phyloP scores from a whole-genome alignment of 1,140 invertebrate genomes.

The Conus betulinus region DNA sequence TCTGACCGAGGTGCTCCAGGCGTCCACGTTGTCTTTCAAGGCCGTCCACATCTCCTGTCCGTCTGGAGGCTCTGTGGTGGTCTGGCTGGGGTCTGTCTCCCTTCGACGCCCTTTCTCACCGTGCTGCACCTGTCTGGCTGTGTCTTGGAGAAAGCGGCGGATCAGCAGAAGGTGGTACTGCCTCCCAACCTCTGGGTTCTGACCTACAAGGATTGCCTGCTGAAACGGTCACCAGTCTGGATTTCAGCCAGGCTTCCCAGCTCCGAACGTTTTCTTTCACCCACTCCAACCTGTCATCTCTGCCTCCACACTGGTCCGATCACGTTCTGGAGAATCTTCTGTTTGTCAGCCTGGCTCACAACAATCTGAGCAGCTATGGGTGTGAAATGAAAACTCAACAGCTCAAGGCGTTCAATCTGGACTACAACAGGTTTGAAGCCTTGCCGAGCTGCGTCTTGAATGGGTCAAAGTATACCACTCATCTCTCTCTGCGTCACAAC shows the following conservation, averaged over 20 bases:
- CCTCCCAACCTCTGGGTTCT: constrained; percentile 46
- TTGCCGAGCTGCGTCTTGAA: constrained; percentile 36
- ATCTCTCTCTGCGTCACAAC: constrained; percentile 39
- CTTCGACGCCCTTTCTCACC: background rate
- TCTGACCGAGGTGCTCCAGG: background rate
- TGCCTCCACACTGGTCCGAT: constrained; percentile 19
- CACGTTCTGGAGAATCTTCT: background rate
- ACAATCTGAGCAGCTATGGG: constrained; percentile 29
- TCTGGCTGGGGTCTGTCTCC: background rate
- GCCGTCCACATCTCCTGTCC: background rate
- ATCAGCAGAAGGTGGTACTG: background rate
- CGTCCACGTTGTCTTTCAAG: constrained; percentile 11
- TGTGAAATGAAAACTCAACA: constrained; percentile 17
- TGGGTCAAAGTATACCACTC: background rate
- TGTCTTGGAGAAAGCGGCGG: background rate
- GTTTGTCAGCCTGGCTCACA: constrained; percentile 17
- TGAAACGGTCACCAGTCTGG: background rate
- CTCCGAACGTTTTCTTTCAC: constrained; percentile 19
- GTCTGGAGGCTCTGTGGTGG: background rate
- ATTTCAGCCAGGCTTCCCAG: constrained; percentile 33
- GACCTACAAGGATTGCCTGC: background rate
- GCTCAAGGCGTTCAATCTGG: constrained; percentile 36
- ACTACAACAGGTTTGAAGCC: constrained; percentile 24
- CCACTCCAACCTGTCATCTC: background rate
- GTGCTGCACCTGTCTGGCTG: constrained; percentile 4